Evolutionary conservation across 2,888 invertebrate species (phyloP).

Genomic region (Coleophora deauratella): DNA sequence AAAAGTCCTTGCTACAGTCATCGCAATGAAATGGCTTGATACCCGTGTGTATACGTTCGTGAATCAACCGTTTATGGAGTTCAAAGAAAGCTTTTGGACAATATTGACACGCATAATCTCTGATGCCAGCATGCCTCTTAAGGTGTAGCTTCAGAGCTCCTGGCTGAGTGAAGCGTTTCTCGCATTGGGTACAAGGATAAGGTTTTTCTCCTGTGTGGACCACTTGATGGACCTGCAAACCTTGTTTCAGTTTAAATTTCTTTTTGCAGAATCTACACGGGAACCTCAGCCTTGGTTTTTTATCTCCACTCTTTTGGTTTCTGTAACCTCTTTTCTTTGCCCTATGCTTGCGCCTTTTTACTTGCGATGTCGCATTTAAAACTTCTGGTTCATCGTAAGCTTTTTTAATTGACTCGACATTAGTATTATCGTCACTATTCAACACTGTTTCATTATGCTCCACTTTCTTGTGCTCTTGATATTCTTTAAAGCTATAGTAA

Average conservation of each 20-base stretch:
- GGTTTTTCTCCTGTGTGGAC: not conserved
- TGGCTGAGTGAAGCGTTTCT: not conserved
- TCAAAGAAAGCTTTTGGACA: slow-evolving; percentile 24
- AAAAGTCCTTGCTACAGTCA: slow-evolving; percentile 25
- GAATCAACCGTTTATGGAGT: slow-evolving; percentile 7
- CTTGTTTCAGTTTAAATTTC: not conserved
- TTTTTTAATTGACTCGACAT: no score
- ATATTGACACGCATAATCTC: slow-evolving; percentile 15
- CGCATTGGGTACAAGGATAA: not conserved
- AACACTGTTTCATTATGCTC: no score
- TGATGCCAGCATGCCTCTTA: slow-evolving; percentile 6
- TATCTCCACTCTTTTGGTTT: no score
- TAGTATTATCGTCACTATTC: no score
- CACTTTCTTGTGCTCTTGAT: no score
- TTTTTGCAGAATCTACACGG: not conserved
- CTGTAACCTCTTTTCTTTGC: no score
- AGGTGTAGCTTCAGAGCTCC: not conserved
- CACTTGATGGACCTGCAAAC: not conserved
- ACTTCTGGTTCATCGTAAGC: no score
- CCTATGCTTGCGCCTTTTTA: no score
- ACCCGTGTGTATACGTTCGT: slow-evolving; percentile 24
- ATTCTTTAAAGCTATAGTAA: no score
- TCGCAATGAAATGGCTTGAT: slow-evolving; percentile 23
- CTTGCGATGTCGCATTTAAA: no score
- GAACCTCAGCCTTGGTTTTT: no score